phyloP scores from a whole-genome alignment of 2,888 invertebrate species.

The Matsumyia berberina region DNA sequence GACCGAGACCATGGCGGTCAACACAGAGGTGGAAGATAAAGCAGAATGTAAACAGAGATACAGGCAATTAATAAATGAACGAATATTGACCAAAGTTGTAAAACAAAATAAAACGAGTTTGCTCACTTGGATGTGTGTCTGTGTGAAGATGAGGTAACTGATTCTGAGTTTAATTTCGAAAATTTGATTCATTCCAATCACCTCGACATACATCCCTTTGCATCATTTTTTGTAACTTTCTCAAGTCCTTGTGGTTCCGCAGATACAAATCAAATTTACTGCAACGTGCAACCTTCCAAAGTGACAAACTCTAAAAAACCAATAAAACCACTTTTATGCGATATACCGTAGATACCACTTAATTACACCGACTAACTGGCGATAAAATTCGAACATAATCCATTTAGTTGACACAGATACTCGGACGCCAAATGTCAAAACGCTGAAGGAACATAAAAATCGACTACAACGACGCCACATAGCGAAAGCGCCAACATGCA shows the following conservation, averaged over 20 bases:
- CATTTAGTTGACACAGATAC: conserved; percentile 74
- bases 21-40: conserved; percentile 53
- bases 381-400: conserved; percentile 70
- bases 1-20: conserved; percentile 11
- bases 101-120: conserved; percentile 64
- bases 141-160: conserved; percentile 31
- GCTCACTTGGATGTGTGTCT: not conserved
- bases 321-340: conserved; percentile 36
- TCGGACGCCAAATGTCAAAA: conserved; percentile 38
- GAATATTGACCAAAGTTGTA: conserved; percentile 64
- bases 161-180: conserved; percentile 11
- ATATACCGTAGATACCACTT: conserved; percentile 58
- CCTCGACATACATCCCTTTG: conserved; percentile 2
- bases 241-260: conserved; percentile 5
- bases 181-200: conserved; percentile 40
- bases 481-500: conserved; percentile 43
- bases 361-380: conserved; percentile 69
- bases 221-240: too few species aligned
- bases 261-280: conserved; percentile 13
- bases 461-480: conserved; percentile 15
- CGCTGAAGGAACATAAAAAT: conserved; percentile 25
- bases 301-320: conserved; percentile 14
- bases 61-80: conserved; percentile 72
- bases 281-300: not conserved
- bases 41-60: conserved; percentile 67